A percentile compares a stretch with the other conserved stretches of the same genome.
phyloP scores from a whole-genome alignment of 2,113 vertebrate genomes.

The Trematomus loennbergii region DNA sequence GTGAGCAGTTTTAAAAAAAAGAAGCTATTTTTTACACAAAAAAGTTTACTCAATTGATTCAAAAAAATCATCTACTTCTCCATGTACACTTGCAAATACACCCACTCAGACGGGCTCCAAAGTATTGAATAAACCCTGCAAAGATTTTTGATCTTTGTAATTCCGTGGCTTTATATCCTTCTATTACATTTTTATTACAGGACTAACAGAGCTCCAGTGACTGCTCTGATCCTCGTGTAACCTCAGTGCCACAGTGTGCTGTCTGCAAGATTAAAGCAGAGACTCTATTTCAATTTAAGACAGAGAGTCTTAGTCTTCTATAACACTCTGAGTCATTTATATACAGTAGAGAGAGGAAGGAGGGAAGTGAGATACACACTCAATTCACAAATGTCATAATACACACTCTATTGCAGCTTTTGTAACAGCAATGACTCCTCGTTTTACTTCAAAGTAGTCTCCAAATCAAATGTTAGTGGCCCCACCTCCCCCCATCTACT shows the following conservation, averaged over 20 bases:
- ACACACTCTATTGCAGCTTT: background rate
- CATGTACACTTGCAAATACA: background rate
- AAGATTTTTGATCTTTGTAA: conserved; percentile 6
- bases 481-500: conserved; percentile 19
- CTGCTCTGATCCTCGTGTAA: conserved; percentile 55
- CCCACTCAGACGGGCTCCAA: background rate
- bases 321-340: conserved; percentile 57
- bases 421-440: conserved; percentile 3
- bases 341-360: background rate
- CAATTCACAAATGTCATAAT: conserved; percentile 5
- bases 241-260: conserved; percentile 46
- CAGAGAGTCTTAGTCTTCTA: conserved; percentile 34
- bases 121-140: background rate
- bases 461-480: conserved; percentile 48
- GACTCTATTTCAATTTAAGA: conserved; percentile 56
- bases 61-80: background rate
- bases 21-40: no score
- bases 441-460: conserved; percentile 40
- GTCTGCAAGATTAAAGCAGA: conserved; percentile 45
- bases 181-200: conserved; percentile 27
- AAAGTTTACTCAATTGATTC: background rate
- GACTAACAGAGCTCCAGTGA: conserved; percentile 10
- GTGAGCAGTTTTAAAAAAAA: no score
- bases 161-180: conserved; percentile 7
- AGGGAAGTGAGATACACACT: conserved; percentile 1